Evolutionary conservation across 2,888 invertebrate genomes (phyloP).

Genomic region (Torymus auratus): DNA sequence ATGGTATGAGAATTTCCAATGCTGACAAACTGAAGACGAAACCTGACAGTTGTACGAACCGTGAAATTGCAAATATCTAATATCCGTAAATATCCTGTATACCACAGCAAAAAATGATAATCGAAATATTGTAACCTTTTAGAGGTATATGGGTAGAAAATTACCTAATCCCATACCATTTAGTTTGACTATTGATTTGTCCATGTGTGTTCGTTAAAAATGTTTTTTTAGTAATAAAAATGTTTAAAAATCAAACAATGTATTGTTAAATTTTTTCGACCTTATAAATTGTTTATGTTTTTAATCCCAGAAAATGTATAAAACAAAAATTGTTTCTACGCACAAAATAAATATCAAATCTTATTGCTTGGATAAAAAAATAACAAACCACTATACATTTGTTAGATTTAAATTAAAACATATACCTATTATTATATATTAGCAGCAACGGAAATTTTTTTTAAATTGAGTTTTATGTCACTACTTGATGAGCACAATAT

Average conservation of each 20-base stretch:
- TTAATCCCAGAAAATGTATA: no score
- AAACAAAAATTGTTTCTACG: no score
- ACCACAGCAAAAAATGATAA: slow-evolving; percentile 66
- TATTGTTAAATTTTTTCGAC: not conserved
- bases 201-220: slow-evolving; percentile 80
- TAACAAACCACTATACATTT: no score
- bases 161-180: slow-evolving; percentile 72
- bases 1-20: slow-evolving; percentile 36
- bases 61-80: slow-evolving; percentile 65
- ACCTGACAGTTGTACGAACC: slow-evolving; percentile 39
- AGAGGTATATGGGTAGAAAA: slow-evolving; percentile 71
- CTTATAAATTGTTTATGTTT: no score
- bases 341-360: no score
- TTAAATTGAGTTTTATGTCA: slow-evolving; percentile 64
- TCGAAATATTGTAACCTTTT: slow-evolving; percentile 73
- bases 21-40: slow-evolving; percentile 27
- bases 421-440: no score
- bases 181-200: slow-evolving; percentile 76
- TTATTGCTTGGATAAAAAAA: no score
- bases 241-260: slow-evolving; percentile 34
- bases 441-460: not conserved
- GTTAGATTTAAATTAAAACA: no score
- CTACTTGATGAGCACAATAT: slow-evolving; percentile 60
- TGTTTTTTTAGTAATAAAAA: slow-evolving; percentile 80
- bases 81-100: slow-evolving; percentile 73